phyloP scores from a whole-genome alignment of 2,888 invertebrate species.

The Blastobasis adustella region DNA sequence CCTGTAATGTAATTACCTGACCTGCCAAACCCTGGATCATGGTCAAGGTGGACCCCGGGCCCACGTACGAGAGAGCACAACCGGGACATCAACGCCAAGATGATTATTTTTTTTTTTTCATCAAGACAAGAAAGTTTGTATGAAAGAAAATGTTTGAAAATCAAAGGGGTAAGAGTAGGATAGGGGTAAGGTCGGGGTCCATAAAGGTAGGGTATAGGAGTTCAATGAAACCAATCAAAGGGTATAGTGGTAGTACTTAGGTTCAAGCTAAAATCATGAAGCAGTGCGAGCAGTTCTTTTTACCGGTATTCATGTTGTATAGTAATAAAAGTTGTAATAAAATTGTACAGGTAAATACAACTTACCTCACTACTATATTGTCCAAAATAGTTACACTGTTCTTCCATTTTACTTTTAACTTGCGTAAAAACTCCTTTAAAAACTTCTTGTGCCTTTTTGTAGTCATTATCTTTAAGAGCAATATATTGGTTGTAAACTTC shows the following conservation, averaged over 20 bases:
- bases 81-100: no score
- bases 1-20: no score
- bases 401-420: conserved; percentile 51
- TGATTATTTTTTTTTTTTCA: no score
- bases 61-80: no score
- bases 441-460: conserved; percentile 43
- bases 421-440: conserved; percentile 52
- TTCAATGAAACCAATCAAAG: not conserved
- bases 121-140: no score
- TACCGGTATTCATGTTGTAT: not conserved
- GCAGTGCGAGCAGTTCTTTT: not conserved
- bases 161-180: no score
- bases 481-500: conserved; percentile 53
- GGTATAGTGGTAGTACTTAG: not conserved
- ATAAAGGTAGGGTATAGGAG: not conserved
- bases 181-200: not conserved
- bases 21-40: no score
- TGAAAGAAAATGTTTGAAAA: no score
- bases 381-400: conserved; percentile 49
- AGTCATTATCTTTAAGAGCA: conserved; percentile 48
- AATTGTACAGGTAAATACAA: not conserved
- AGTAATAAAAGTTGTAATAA: not conserved
- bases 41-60: no score
- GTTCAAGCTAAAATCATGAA: not conserved
- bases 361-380: conserved; percentile 50